A percentile compares a stretch with the other conserved stretches of the same genome.
Conservation (phyloP, 2,113 vertebrate species). For the Ailurus styani region DNA sequence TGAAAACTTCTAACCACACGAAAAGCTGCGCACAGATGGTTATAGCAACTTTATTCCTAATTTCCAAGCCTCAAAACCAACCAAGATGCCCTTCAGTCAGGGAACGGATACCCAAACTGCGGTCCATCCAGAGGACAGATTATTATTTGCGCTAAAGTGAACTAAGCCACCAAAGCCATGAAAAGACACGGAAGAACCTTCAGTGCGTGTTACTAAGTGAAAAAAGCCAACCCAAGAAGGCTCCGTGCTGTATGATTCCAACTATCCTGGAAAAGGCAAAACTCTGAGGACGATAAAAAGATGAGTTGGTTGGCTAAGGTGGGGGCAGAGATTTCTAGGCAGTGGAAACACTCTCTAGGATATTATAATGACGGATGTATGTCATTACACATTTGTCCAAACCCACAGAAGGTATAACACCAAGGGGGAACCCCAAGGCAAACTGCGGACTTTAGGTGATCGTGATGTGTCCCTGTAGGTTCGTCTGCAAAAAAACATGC, state of each 20-base stretch:
- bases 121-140: background rate
- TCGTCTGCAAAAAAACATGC: background rate
- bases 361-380: fast-evolving
- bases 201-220: background rate
- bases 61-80: background rate
- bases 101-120: background rate
- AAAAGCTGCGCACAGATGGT: fast-evolving
- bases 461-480: fast-evolving
- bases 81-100: background rate
- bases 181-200: background rate
- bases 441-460: background rate
- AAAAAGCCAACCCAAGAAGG: background rate
- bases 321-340: fast-evolving
- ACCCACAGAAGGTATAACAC: too few relatives aligned
- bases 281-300: background rate
- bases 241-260: background rate
- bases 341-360: background rate
- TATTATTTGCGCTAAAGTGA: background rate
- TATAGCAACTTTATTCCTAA: background rate
- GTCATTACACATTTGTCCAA: background rate
- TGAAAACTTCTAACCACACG: background rate
- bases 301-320: background rate
- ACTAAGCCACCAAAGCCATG: background rate
- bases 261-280: background rate
- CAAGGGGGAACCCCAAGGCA: background rate